Evolutionary conservation across 2,797 vertebrate species (phyloP), one percentile per base, ranked within the genome.

Genomic region (Parauchenoglanis ngamensis): DNA sequence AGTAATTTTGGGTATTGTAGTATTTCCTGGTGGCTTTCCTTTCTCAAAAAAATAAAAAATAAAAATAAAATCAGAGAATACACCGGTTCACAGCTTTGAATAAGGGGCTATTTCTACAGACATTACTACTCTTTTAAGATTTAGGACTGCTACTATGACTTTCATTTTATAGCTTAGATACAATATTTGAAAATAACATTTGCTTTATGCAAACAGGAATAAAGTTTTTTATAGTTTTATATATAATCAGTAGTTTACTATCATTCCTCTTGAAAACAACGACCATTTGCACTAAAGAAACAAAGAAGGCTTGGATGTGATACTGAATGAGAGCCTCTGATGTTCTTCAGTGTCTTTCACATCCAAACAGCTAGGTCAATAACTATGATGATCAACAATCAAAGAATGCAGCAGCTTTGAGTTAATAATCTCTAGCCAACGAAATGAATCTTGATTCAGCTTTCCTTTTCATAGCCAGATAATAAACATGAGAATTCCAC

Each of bases 261-360:
- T 28, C 61, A 44, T 59, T 76, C 4, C 6, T 84, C 65, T 77
- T 57, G 21, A 85, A 63, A 70, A 23, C 13, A n/a, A 49, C 63
- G 65, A 85, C 35, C 15, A 44, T 87, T 59, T 67, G 28, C 40
- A 86, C 35, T 79, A 40, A 84, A 85, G 68, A 68, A 72, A 84
- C 77, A 80, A 28, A 49, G 35, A 57, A 85, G 28, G 44, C 31
- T 83, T 79, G 54, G 46, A 73, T 56, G 65, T 12, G 54, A 76
- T 70, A 72, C 59, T 77, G 65, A 84, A 87, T 77, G 49, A 80
- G 21, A 67, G 44, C 63, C 65, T 87, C 49, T 23, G 31, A 44
- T 83, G 21, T 19, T 40, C 73, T 35, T 28, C 6, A 11, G 17
- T 12, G 2, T 57, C 28, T 86, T 87, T 75, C 63, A 78, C 72